Evolutionary conservation across 2,888 invertebrate species (phyloP).

Genomic region (Amphipoea lucens): DNA sequence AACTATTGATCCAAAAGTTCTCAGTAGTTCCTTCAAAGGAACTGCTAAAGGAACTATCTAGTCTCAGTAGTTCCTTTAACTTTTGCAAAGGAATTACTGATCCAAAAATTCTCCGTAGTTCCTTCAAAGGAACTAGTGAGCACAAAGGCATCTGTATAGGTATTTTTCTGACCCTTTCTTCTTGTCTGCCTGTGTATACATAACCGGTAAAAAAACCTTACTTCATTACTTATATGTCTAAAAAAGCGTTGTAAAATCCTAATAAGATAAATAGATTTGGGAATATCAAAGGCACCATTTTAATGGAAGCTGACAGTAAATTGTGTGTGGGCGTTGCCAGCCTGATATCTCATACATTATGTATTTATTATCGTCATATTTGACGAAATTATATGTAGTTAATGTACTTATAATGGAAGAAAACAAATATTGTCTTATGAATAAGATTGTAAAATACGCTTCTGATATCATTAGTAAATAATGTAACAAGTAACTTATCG

Average conservation of each 20-base stretch:
- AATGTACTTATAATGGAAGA: background rate
- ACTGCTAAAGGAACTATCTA: no score
- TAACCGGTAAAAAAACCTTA: background rate
- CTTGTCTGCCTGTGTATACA: background rate
- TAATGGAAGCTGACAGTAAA: conserved; percentile 46
- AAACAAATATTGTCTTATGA: conserved; percentile 28
- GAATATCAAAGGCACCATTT: conserved; percentile 27
- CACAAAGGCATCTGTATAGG: no score
- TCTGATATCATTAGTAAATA: conserved; percentile 27
- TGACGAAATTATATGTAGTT: conserved; percentile 1
- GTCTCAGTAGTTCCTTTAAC: no score
- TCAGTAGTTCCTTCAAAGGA: no score
- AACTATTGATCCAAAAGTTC: no score
- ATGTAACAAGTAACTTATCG: background rate
- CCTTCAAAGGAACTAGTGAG: no score
- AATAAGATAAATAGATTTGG: background rate
- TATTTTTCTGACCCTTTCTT: background rate
- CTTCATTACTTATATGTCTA: background rate
- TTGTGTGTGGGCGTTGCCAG: conserved; percentile 31
- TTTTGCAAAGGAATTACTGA: no score
- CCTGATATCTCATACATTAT: conserved; percentile 53
- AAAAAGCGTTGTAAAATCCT: conserved; percentile 18
- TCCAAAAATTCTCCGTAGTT: no score
- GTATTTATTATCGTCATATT: conserved; percentile 48
- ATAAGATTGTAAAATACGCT: conserved; percentile 1